Conservation (phyloP, 2,888 invertebrate genomes). For the Drosophila bunnanda region DNA sequence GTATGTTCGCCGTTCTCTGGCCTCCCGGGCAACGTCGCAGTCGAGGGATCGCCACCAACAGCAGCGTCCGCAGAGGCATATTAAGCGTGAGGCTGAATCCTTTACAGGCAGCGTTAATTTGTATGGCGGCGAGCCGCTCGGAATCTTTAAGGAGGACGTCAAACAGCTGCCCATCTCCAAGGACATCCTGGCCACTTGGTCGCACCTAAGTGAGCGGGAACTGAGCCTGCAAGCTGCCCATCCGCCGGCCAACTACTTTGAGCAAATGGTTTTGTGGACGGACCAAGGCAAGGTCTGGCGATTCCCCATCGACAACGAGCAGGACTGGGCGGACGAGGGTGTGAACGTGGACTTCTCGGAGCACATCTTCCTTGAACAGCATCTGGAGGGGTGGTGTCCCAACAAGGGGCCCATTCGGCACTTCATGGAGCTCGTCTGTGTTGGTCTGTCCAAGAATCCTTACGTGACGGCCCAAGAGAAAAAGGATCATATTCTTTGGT, state of each 20-base stretch:
- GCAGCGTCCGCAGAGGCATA: slow-evolving; percentile 54
- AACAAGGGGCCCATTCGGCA: slow-evolving; percentile 95
- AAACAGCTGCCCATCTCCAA: slow-evolving; percentile 58
- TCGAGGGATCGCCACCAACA: slow-evolving; percentile 28
- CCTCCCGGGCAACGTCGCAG: slow-evolving; percentile 49
- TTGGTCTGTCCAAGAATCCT: slow-evolving; percentile 97
- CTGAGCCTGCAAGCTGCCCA: slow-evolving; percentile 88
- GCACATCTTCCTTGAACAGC: slow-evolving; percentile 95
- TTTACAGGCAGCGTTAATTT: slow-evolving; percentile 86
- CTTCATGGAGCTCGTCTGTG: slow-evolving; percentile 98
- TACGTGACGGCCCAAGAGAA: slow-evolving; percentile 95
- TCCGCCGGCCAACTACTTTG: slow-evolving; percentile 94
- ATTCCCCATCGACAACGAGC: slow-evolving; percentile 99
- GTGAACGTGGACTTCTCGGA: slow-evolving; percentile 93
- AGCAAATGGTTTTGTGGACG: slow-evolving; percentile 97
- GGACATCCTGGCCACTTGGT: slow-evolving; percentile 88
- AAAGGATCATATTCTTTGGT: slow-evolving; percentile 95
- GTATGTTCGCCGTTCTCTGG: slow-evolving; percentile 83
- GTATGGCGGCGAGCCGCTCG: slow-evolving; percentile 87
- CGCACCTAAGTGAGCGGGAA: slow-evolving; percentile 88
- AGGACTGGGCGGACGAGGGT: slow-evolving; percentile 89
- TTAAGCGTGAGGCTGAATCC: slow-evolving; percentile 71
- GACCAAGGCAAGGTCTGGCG: slow-evolving; percentile 97
- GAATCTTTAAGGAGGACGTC: slow-evolving; percentile 87
- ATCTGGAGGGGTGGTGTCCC: slow-evolving; percentile 96